Percentiles rank a stretch among this genome's conserved stretches.
phyloP scores from a whole-genome alignment of 2,797 vertebrate species.

The Hemitrygon akajei region DNA sequence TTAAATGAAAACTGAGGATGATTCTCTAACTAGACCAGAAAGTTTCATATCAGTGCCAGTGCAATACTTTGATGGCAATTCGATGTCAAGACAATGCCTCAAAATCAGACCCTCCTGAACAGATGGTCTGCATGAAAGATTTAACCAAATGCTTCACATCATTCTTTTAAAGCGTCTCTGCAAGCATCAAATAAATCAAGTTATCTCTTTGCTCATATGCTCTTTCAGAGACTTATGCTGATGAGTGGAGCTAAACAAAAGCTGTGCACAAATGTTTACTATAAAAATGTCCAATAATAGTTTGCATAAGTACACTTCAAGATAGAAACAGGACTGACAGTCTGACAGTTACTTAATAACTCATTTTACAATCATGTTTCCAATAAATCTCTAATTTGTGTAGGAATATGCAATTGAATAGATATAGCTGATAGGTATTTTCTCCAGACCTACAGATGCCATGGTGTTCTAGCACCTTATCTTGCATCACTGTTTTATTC shows the following conservation, averaged over 20 bases:
- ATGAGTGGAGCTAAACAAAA: not conserved
- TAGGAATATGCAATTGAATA: no score
- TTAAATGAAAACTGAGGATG: not conserved
- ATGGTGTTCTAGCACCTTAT: no score
- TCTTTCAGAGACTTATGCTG: not conserved
- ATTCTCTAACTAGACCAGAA: not conserved
- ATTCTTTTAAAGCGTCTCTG: not conserved
- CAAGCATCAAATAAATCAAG: not conserved
- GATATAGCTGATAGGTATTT: no score
- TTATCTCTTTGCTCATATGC: not conserved
- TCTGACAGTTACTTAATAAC: not conserved
- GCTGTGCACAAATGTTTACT: not conserved
- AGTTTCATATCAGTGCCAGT: not conserved
- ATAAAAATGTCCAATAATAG: not conserved
- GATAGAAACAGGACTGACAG: not conserved
- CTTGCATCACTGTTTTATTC: no score
- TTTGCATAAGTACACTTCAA: not conserved
- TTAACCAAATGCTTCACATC: not conserved
- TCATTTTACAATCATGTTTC: not conserved
- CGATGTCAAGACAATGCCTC: not conserved
- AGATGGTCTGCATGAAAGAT: not conserved
- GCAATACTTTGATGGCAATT: not conserved
- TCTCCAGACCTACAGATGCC: no score
- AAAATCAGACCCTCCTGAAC: not conserved
- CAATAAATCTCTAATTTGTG: not conserved